Conservation (phyloP, 2,888 invertebrate genomes). For the Erpobdella octoculata region DNA sequence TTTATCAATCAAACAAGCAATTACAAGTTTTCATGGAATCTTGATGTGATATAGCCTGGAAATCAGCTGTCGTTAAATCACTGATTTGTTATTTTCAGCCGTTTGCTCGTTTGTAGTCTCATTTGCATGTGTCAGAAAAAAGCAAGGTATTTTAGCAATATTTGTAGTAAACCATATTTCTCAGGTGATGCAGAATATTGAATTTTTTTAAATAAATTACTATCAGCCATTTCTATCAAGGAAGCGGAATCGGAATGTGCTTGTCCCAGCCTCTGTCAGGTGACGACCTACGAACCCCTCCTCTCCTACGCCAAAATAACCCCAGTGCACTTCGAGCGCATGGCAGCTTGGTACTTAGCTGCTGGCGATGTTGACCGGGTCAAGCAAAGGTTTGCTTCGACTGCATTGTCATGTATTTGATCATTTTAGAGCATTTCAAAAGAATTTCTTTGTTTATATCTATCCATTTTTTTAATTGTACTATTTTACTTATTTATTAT, state of each 20-base stretch:
- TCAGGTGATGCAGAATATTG: not conserved
- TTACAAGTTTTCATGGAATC: too few relatives aligned
- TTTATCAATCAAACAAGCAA: too few relatives aligned
- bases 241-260: conserved; percentile 19
- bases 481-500: not conserved
- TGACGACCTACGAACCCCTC: conserved; percentile 31
- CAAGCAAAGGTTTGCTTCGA: not conserved
- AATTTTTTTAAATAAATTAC: not conserved
- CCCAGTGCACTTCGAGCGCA: conserved; percentile 28
- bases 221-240: not conserved
- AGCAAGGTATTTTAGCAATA: conserved; percentile 18
- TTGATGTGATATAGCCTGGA: too few relatives aligned
- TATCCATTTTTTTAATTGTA: too few relatives aligned
- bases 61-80: too few relatives aligned
- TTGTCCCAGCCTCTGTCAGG: conserved; percentile 32
- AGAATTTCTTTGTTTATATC: too few relatives aligned
- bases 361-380: not conserved
- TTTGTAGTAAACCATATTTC: not conserved
- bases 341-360: too few relatives aligned
- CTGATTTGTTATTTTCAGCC: not conserved
- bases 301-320: conserved; percentile 37
- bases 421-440: too few relatives aligned
- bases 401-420: too few relatives aligned
- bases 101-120: conserved; percentile 26
- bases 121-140: conserved; percentile 28